Evolutionary conservation across 2,888 invertebrate species (phyloP).

Genomic region (Melangyna quadrimaculata): DNA sequence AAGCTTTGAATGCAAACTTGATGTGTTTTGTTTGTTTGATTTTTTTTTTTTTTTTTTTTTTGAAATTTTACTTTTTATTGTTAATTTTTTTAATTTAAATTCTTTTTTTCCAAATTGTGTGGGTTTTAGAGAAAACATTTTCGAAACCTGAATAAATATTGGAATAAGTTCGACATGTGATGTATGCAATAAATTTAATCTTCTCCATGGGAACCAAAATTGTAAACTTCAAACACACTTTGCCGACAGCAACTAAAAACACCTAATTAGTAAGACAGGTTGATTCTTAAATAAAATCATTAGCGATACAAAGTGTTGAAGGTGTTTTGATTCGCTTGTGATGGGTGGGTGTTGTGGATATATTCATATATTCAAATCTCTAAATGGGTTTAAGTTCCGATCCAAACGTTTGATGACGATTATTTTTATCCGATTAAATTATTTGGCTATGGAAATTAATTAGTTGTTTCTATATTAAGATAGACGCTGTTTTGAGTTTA

Average conservation of each 20-base stretch:
- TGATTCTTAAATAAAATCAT: not conserved
- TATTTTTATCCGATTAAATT: not conserved
- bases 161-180: conserved; percentile 4
- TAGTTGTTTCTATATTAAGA: not conserved
- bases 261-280: conserved; percentile 10
- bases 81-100: conserved; percentile 55
- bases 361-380: not conserved
- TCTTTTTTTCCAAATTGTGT: not conserved
- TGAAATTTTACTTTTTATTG: not conserved
- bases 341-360: not conserved
- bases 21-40: conserved; percentile 14
- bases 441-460: not conserved
- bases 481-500: not conserved
- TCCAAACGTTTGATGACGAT: not conserved
- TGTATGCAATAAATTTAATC: conserved; percentile 1
- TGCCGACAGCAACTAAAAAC: not conserved
- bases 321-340: not conserved
- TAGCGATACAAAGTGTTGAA: not conserved
- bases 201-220: conserved; percentile 33
- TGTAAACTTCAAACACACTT: not conserved
- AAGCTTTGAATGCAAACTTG: not conserved
- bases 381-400: not conserved
- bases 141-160: conserved; percentile 38
- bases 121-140: not conserved
- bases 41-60: not conserved